These are phyloP conservation scores for Pandion haliaetus DNA, from an alignment of 2,113 vertebrate genomes.

Conservation along the genomic window DNA sequence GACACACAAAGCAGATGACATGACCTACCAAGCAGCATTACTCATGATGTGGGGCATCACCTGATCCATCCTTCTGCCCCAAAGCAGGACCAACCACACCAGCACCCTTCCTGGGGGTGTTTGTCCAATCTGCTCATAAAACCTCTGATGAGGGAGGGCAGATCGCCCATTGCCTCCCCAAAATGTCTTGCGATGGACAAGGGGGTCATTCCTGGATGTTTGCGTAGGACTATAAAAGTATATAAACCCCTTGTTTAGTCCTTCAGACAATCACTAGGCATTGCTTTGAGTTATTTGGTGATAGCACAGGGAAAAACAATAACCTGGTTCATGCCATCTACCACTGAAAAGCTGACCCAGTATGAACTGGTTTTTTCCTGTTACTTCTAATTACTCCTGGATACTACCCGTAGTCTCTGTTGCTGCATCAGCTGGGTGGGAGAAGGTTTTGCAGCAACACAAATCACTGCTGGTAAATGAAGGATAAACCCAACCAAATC, in stretches of 20 bases:
- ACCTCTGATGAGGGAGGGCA: neutral
- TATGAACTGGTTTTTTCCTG: neutral
- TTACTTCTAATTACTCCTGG: neutral
- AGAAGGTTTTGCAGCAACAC: neutral
- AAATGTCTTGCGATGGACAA: neutral
- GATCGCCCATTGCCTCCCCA: neutral
- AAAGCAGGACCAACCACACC: neutral
- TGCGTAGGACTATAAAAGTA: neutral
- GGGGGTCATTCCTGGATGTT: neutral
- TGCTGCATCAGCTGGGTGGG: neutral
- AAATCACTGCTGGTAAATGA: neutral
- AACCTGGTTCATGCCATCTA: neutral
- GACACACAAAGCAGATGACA: neutral
- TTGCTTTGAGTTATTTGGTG: neutral
- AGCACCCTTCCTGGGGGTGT: neutral
- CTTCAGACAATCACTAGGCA: neutral
- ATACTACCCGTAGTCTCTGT: neutral
- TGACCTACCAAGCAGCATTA: neutral
- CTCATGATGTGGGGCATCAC: neutral
- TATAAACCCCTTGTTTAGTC: neutral
- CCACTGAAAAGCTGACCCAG: neutral
- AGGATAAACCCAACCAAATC: neutral
- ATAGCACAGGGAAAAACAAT: neutral
- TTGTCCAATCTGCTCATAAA: neutral
- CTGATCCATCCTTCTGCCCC: neutral